Evolutionary conservation across 2,797 vertebrate genomes (phyloP).

Genomic region (Pristis pectinata): DNA sequence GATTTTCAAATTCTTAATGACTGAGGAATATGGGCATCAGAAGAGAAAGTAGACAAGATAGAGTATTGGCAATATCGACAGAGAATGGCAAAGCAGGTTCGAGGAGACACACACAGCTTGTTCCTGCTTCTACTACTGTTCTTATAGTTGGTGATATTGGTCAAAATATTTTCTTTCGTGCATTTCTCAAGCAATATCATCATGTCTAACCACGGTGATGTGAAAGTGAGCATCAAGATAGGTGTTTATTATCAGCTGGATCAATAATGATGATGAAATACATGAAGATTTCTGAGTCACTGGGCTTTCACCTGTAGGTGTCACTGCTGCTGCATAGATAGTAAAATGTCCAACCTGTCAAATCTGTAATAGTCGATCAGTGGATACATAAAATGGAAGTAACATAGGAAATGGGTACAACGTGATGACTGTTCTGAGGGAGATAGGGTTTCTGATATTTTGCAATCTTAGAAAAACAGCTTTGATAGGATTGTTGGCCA

Average conservation of each 20-base stretch:
- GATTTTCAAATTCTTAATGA: too few species aligned
- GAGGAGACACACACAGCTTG: too few species aligned
- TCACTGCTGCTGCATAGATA: slow-evolving; percentile 13
- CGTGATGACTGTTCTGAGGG: background rate
- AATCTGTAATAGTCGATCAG: background rate
- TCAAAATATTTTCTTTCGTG: background rate
- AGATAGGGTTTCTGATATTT: background rate
- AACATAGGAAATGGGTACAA: background rate
- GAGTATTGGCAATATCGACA: too few species aligned
- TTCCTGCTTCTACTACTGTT: too few species aligned
- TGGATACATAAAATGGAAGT: background rate
- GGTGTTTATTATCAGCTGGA: too few species aligned
- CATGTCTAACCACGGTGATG: background rate
- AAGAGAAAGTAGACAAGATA: too few species aligned
- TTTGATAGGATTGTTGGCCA: background rate
- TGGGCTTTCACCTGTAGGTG: background rate
- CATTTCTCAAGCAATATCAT: background rate
- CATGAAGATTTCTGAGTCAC: background rate
- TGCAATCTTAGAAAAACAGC: too few species aligned
- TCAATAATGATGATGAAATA: background rate
- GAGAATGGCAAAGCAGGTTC: too few species aligned
- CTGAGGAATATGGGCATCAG: too few species aligned
- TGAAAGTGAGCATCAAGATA: background rate
- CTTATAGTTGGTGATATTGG: background rate
- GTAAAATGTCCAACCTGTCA: background rate